These are phyloP conservation scores for Arctocebus calabarensis DNA, from an alignment of 2,797 vertebrate species.

Conservation along the genomic window DNA sequence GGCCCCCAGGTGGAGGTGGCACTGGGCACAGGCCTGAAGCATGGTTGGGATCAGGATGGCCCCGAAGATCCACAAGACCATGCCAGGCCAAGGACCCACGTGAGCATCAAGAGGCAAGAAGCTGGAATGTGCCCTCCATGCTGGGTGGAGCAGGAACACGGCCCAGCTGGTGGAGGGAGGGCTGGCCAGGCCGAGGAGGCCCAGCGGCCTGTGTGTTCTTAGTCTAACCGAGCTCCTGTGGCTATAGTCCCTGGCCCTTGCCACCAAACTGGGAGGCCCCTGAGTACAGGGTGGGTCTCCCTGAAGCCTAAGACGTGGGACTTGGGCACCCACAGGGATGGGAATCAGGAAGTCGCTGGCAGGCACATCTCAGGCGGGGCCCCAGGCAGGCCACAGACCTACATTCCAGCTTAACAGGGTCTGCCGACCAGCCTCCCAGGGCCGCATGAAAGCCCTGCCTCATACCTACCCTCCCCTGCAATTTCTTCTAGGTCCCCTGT, in stretches of 20 bases:
- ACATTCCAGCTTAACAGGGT: slow-evolving; percentile 47
- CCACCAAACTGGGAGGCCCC: neutral
- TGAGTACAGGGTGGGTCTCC: slow-evolving; percentile 4
- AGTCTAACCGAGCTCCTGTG: neutral
- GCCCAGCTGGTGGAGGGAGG: neutral
- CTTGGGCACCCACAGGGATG: neutral
- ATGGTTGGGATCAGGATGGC: neutral
- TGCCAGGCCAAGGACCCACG: neutral
- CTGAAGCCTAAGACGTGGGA: neutral
- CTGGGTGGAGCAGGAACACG: neutral
- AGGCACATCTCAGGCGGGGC: slow-evolving; percentile 12
- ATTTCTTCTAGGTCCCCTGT: neutral
- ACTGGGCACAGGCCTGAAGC: neutral
- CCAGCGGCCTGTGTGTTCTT: neutral
- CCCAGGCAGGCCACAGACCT: neutral
- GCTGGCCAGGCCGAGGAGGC: neutral
- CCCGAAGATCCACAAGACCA: neutral
- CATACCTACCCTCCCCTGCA: neutral
- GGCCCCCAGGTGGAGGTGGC: neutral
- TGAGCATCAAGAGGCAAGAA: neutral
- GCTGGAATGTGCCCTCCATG: neutral
- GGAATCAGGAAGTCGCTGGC: slow-evolving; percentile 40
- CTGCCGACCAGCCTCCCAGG: neutral
- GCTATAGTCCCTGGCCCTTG: neutral
- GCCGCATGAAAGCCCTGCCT: neutral